A percentile compares a stretch with the other conserved stretches of the same genome.
Evolutionary conservation across 2,113 vertebrate genomes (phyloP).

Genomic region (Dicaeum eximium): DNA sequence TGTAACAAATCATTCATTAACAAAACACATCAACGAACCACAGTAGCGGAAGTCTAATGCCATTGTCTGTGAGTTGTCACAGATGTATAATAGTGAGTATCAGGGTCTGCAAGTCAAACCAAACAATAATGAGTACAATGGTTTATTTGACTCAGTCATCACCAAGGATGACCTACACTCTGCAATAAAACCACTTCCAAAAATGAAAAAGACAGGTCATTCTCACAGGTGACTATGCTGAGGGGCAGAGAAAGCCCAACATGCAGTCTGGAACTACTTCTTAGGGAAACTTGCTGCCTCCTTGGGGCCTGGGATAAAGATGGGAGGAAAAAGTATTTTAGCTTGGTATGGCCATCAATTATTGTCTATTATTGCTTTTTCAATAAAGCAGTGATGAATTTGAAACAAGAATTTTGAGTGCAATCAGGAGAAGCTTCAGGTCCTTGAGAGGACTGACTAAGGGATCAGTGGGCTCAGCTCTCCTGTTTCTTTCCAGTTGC

Average conservation of each 20-base stretch:
- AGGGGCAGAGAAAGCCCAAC: background rate
- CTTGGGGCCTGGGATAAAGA: background rate
- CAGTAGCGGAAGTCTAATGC: background rate
- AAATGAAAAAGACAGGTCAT: background rate
- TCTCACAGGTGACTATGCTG: background rate
- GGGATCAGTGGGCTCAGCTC: too few species aligned
- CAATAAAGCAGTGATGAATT: background rate
- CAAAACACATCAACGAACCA: background rate
- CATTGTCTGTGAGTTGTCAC: background rate
- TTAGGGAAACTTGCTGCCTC: background rate
- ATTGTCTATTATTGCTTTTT: background rate
- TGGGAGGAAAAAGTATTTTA: background rate
- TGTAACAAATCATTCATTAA: background rate
- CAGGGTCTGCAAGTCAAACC: background rate
- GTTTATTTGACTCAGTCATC: background rate
- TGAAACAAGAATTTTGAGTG: background rate
- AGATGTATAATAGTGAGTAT: background rate
- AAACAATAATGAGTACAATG: background rate
- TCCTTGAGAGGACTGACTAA: background rate
- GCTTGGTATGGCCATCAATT: background rate
- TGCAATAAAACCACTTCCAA: background rate
- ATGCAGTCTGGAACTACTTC: background rate
- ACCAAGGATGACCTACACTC: rapidly evolving
- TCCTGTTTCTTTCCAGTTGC: background rate
- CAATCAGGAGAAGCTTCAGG: background rate